phyloP scores from a whole-genome alignment of 2,113 vertebrate genomes.

The Hiodon tergisus region DNA sequence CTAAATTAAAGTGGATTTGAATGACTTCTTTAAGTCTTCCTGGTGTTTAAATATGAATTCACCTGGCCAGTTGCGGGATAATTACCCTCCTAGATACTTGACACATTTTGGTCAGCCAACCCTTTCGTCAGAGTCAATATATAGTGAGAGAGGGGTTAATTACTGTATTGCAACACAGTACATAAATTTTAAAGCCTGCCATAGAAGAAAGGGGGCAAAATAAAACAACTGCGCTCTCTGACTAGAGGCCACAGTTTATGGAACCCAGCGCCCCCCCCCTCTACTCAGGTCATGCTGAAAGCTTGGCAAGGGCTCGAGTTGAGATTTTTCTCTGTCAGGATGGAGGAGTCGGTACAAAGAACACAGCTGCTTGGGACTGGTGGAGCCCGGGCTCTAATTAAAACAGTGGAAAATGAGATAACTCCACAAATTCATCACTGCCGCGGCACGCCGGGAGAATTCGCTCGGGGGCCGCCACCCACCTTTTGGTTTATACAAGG shows the following conservation, averaged over 20 bases:
- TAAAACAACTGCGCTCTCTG: conserved; percentile 48
- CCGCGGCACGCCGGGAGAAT: conserved; percentile 79
- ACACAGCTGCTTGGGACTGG: conserved; percentile 90
- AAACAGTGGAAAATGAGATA: conserved; percentile 99
- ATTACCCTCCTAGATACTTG: conserved; percentile 49
- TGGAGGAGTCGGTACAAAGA: conserved; percentile 80
- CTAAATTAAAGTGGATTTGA: too few species aligned
- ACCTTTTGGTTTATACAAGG: conserved; percentile 80
- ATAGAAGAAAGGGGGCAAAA: conserved; percentile 27
- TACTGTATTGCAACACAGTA: conserved; percentile 43
- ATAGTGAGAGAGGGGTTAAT: conserved; percentile 41
- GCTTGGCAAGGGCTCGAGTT: conserved; percentile 70
- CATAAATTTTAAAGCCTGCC: conserved; percentile 34
- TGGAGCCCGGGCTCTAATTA: conserved; percentile 90
- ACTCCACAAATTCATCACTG: conserved; percentile 93
- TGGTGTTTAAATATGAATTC: neutral
- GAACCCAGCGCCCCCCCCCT: conserved; percentile 64
- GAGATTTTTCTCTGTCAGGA: conserved; percentile 96
- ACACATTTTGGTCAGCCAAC: conserved; percentile 46
- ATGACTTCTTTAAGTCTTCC: too few species aligned
- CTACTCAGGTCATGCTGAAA: conserved; percentile 65
- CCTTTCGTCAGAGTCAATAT: neutral
- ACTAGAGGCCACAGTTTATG: conserved; percentile 67
- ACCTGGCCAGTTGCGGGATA: conserved; percentile 12
- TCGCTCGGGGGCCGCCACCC: conserved; percentile 76